Percentiles rank a stretch among this genome's conserved stretches.
phyloP scores from a whole-genome alignment of 1,140 invertebrate species.

The Heliconius hewitsoni region DNA sequence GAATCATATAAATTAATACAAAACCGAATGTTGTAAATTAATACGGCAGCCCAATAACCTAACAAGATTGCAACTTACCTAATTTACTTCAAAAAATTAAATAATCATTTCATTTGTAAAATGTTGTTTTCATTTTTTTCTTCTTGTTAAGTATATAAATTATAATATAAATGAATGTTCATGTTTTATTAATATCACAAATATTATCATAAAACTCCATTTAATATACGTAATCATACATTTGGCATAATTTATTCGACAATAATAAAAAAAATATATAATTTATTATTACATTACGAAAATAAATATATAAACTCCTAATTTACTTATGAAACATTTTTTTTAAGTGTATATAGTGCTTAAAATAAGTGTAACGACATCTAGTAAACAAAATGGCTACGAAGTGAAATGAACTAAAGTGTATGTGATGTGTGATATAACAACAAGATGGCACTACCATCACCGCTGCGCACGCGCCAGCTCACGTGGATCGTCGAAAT shows the following conservation, averaged over 20 bases:
- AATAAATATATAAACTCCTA: too few species aligned
- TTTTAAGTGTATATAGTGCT: neutral
- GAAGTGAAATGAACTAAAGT: slow-evolving; percentile 1
- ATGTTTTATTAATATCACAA: neutral
- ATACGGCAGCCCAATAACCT: neutral
- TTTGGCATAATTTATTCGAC: neutral
- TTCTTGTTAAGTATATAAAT: neutral
- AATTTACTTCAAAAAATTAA: neutral
- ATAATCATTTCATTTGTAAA: neutral
- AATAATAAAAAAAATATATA: neutral
- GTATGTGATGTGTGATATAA: slow-evolving; percentile 27
- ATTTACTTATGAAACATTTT: too few species aligned
- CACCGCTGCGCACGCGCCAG: slow-evolving; percentile 59
- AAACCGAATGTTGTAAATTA: neutral
- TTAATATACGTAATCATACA: neutral
- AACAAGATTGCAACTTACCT: neutral
- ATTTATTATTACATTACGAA: too few species aligned
- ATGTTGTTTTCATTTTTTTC: neutral
- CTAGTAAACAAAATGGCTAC: slow-evolving; percentile 35
- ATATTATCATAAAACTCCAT: neutral
- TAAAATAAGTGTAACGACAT: slow-evolving; percentile 36
- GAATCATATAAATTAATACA: neutral
- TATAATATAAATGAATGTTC: neutral
- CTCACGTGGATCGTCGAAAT: slow-evolving; percentile 81
- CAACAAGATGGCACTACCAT: slow-evolving; percentile 56